Conservation (phyloP, 53 echinoderm and acorn worm species). For the Holothuria scabra region DNA sequence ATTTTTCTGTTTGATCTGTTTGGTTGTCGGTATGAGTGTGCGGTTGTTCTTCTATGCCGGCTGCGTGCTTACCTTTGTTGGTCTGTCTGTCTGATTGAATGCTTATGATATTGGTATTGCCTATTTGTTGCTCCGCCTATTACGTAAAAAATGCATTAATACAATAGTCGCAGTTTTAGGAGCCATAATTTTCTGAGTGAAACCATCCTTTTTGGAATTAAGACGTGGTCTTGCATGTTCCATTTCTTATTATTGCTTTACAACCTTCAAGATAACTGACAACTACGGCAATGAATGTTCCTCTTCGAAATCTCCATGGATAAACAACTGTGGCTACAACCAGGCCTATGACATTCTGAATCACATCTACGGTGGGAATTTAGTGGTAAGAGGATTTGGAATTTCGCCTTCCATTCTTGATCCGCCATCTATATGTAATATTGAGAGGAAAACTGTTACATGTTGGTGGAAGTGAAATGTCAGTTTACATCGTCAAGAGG, state of each 20-base stretch:
- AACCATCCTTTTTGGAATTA: too few relatives aligned
- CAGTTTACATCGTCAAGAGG: too few relatives aligned
- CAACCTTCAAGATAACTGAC: conserved; percentile 68
- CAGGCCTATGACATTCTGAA: conserved; percentile 77
- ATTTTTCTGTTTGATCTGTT: background rate
- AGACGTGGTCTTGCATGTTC: too few relatives aligned
- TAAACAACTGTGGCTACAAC: conserved; percentile 81
- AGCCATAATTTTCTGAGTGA: too few relatives aligned
- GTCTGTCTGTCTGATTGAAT: background rate
- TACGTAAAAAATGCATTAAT: too few relatives aligned
- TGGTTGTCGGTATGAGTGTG: background rate
- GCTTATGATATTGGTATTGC: background rate
- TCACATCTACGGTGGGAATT: conserved; percentile 74
- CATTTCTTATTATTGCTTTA: background rate
- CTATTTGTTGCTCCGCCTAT: background rate
- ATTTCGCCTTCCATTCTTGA: too few relatives aligned
- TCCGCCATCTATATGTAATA: too few relatives aligned
- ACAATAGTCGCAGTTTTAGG: too few relatives aligned
- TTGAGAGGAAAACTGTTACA: too few relatives aligned
- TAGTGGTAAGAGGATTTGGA: background rate
- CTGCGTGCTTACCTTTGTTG: background rate
- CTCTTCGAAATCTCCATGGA: conserved; percentile 49
- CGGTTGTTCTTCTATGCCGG: background rate
- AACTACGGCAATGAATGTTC: conserved; percentile 62
- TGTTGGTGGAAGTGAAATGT: too few relatives aligned